Conservation (phyloP, 2,797 vertebrate species). For the Pipistrellus nathusii region DNA sequence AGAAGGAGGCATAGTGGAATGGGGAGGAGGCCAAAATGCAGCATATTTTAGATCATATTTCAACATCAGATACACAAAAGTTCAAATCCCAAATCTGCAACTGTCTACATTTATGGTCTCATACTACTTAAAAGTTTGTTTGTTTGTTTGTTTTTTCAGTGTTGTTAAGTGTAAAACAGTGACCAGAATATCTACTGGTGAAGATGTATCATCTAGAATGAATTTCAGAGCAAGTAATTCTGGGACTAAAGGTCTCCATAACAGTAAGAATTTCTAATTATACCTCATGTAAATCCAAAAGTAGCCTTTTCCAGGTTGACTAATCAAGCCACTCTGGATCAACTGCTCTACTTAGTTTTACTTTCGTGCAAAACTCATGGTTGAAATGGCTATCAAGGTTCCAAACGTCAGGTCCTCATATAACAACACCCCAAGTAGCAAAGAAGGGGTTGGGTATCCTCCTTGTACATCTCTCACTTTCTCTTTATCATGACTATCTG, state of each 20-base stretch:
- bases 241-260: background rate
- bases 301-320: background rate
- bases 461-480: background rate
- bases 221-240: slow-evolving; percentile 6
- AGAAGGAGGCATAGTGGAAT: background rate
- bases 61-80: background rate
- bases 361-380: background rate
- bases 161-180: background rate
- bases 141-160: background rate
- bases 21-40: background rate
- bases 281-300: background rate
- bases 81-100: background rate
- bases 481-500: background rate
- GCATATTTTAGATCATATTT: background rate
- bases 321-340: background rate
- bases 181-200: background rate
- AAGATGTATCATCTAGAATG: background rate
- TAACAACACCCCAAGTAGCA: background rate
- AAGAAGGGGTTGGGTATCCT: background rate
- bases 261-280: background rate
- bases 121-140: background rate
- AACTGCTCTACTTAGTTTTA: background rate
- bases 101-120: background rate
- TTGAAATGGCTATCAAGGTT: background rate
- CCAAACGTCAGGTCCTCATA: fast-evolving